A percentile compares a stretch with the other conserved stretches of the same genome.
Conservation (phyloP, 37 sponge, comb jelly and placozoan species). For the Crambe crambe region DNA sequence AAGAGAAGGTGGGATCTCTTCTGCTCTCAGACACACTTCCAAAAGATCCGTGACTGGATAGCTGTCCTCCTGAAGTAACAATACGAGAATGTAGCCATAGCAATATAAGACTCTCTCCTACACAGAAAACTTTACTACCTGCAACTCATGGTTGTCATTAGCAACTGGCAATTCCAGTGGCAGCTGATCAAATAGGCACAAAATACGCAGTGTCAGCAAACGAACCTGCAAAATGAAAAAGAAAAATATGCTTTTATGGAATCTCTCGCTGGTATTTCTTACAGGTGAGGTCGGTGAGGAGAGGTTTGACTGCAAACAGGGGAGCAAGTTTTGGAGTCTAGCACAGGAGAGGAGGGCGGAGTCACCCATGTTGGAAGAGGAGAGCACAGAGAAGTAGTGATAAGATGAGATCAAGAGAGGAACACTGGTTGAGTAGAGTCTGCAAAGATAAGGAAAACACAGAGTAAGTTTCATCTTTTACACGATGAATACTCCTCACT, state of each 20-base stretch:
- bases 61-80: neutral
- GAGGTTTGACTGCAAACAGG: conserved; percentile 43
- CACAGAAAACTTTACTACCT: no score
- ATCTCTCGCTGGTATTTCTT: neutral
- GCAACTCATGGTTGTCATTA: no score
- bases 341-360: conserved; percentile 16
- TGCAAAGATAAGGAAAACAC: neutral
- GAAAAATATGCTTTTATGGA: neutral
- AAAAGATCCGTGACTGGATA: conserved; percentile 2
- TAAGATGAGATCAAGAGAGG: conserved; percentile 6
- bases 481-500: conserved; percentile 9
- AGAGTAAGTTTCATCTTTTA: neutral
- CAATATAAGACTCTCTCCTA: no score
- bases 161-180: no score
- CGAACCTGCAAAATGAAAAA: conserved; percentile 30
- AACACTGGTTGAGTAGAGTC: neutral
- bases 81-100: no score
- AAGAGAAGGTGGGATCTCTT: conserved; percentile 30
- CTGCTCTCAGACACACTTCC: conserved; percentile 51
- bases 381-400: conserved; percentile 6
- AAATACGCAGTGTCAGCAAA: conserved; percentile 52
- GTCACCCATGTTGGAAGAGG: neutral
- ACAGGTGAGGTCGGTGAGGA: conserved; percentile 50
- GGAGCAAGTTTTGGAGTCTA: conserved; percentile 17
- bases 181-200: conserved; percentile 46